phyloP scores from a whole-genome alignment of 2,888 invertebrate genomes.

The Dynastes hyllus region DNA sequence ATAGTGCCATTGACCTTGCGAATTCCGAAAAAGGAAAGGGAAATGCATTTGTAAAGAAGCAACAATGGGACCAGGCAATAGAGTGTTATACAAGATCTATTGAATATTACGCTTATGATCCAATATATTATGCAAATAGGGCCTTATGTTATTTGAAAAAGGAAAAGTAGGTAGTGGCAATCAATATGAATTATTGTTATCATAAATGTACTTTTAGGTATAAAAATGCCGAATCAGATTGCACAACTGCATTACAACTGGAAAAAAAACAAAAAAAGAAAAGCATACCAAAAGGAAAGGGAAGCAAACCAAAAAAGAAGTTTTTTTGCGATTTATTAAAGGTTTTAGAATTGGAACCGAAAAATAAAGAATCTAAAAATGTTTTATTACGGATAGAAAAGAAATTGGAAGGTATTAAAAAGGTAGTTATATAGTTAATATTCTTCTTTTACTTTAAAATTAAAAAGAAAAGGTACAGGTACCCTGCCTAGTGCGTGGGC shows the following conservation, averaged over 20 bases:
- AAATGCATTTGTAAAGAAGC: conserved; percentile 84
- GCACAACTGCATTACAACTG: conserved; percentile 84
- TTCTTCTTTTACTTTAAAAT: too few relatives aligned
- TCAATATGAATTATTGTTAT: conserved; percentile 22
- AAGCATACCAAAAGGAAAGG: too few relatives aligned
- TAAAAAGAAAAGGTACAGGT: too few relatives aligned
- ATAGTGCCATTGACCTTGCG: conserved; percentile 76
- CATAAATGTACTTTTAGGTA: conserved; percentile 71
- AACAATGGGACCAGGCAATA: conserved; percentile 91
- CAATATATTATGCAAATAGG: conserved; percentile 90
- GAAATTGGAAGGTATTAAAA: conserved; percentile 66
- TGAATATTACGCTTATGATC: conserved; percentile 83
- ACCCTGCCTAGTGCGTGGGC: too few relatives aligned
- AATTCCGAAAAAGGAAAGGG: conserved; percentile 85
- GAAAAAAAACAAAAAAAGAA: too few relatives aligned
- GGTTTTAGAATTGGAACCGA: conserved; percentile 85
- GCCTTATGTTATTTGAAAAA: conserved; percentile 90
- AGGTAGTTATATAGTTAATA: not conserved
- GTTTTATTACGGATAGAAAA: conserved; percentile 76
- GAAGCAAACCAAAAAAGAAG: too few relatives aligned
- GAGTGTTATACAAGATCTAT: conserved; percentile 92
- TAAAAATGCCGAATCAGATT: conserved; percentile 85
- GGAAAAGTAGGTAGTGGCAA: conserved; percentile 77
- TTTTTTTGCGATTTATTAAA: conserved; percentile 82
- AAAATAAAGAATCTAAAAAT: conserved; percentile 80